These are phyloP conservation scores for Cantharis lateralis DNA, from an alignment of 2,888 invertebrate species.

Conservation along the genomic window DNA sequence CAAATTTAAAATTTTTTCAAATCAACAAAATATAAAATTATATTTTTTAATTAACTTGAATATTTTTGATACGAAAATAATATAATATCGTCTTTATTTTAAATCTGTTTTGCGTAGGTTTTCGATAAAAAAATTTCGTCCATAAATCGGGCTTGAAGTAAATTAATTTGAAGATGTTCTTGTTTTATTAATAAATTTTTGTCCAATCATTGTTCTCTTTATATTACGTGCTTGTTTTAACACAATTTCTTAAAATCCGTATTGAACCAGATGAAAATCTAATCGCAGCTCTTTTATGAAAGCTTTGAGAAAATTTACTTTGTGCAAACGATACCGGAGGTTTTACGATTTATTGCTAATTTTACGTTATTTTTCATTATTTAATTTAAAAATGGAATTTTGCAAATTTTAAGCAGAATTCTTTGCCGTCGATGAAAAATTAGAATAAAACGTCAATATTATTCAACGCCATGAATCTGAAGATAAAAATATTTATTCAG, in stretches of 20 bases:
- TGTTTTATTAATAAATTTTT: not conserved
- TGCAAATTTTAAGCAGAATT: not conserved
- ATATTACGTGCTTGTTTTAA: conserved; percentile 3
- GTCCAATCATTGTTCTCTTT: not conserved
- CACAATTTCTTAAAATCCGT: not conserved
- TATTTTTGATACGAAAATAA: no score
- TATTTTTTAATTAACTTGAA: no score
- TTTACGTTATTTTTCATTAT: not conserved
- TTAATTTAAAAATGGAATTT: not conserved
- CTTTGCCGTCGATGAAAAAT: not conserved
- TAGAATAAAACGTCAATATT: not conserved
- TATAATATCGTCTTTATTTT: not conserved
- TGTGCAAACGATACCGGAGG: not conserved
- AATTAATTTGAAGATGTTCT: not conserved
- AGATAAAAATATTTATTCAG: not conserved
- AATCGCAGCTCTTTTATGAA: not conserved
- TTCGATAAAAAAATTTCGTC: not conserved
- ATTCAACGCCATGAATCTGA: not conserved
- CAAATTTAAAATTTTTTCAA: no score
- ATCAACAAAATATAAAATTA: no score
- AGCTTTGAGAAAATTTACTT: conserved; percentile 4
- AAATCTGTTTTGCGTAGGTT: not conserved
- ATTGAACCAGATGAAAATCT: not conserved
- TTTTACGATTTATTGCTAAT: not conserved
- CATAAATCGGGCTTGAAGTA: not conserved